phyloP scores from a whole-genome alignment of 92 coral and sea anemone genomes.

The Bergia puertoricense region DNA sequence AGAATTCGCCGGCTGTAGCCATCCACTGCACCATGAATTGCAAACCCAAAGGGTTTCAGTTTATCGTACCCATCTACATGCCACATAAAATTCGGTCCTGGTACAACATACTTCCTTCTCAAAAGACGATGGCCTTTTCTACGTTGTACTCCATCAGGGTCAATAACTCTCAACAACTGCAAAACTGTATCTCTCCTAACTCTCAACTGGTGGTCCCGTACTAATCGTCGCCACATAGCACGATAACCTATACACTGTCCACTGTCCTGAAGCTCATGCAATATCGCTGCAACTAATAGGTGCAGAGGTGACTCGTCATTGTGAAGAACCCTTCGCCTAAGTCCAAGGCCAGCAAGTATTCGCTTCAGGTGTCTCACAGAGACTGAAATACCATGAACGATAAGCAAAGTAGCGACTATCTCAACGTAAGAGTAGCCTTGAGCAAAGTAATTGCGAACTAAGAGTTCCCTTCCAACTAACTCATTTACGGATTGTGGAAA shows the following conservation, averaged over 20 bases:
- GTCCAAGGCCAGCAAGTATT: not conserved
- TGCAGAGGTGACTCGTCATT: not conserved
- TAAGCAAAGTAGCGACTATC: too few species aligned
- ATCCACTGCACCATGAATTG: conserved; percentile 20
- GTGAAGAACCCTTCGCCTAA: conserved; percentile 2
- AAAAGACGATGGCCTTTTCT: not conserved
- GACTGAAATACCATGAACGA: too few species aligned
- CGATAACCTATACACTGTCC: not conserved
- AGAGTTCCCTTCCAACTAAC: too few species aligned
- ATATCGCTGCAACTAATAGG: too few species aligned
- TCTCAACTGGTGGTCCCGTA: not conserved
- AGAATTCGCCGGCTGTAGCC: conserved; percentile 6
- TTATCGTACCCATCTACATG: conserved; percentile 4
- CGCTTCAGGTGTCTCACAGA: not conserved
- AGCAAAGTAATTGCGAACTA: too few species aligned
- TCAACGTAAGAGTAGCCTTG: too few species aligned
- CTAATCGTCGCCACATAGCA: not conserved
- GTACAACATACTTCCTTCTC: not conserved
- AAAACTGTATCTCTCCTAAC: not conserved
- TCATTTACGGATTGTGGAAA: too few species aligned
- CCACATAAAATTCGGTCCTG: conserved; percentile 7
- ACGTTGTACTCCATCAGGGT: not conserved
- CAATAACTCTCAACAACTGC: not conserved
- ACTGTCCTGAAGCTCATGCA: too few species aligned
- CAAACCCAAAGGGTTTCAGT: conserved; percentile 23